Conservation (phyloP, 2,797 vertebrate species). For the Acrocephalus scirpaceus region DNA sequence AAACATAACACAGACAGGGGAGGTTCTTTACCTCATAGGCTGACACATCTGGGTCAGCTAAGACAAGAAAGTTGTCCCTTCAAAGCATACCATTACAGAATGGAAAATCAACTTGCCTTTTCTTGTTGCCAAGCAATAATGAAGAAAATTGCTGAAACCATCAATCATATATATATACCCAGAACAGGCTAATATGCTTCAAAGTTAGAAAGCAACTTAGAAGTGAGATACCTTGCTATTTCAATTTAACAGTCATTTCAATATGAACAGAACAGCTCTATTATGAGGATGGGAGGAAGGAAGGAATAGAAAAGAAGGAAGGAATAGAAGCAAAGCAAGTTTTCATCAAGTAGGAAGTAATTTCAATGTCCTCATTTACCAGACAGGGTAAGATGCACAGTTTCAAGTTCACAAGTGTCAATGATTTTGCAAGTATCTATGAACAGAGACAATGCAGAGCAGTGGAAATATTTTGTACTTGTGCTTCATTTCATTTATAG, state of each 20-base stretch:
- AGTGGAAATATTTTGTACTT: neutral
- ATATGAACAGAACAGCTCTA: neutral
- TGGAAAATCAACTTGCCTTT: neutral
- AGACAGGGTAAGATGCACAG: neutral
- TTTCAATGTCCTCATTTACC: neutral
- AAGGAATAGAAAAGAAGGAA: neutral
- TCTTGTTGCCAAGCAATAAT: neutral
- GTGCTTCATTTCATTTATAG: neutral
- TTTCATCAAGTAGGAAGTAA: neutral
- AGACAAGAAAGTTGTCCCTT: neutral
- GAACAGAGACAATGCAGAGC: neutral
- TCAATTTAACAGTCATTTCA: slow-evolving; percentile 40
- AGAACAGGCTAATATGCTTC: neutral
- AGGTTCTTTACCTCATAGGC: neutral
- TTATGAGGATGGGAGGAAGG: neutral
- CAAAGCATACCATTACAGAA: neutral
- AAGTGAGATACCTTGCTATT: slow-evolving; percentile 2
- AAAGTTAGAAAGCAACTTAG: slow-evolving; percentile 26
- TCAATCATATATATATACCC: neutral
- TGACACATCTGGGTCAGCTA: slow-evolving; percentile 19
- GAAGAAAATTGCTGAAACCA: neutral
- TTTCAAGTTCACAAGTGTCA: neutral
- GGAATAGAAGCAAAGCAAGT: neutral
- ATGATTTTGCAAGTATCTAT: neutral
- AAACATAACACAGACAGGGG: neutral